Conservation (phyloP, 2,888 invertebrate species). For the Macrosiphum euphorbiae region DNA sequence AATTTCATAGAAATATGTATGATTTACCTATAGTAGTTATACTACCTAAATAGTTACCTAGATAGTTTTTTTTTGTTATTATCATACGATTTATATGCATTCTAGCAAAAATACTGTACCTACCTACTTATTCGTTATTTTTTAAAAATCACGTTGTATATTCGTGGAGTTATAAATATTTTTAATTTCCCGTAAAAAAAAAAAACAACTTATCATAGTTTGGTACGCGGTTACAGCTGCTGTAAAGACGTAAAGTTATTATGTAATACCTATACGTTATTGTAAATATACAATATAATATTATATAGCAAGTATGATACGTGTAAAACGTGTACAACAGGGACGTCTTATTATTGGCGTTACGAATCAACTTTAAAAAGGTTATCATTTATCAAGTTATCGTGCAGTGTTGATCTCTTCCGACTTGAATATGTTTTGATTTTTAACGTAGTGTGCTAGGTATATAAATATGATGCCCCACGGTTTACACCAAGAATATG, state of each 20-base stretch:
- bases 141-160: background rate
- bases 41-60: background rate
- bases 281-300: background rate
- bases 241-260: background rate
- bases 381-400: constrained; percentile 35
- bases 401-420: background rate
- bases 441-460: background rate
- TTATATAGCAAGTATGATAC: background rate
- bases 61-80: background rate
- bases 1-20: background rate
- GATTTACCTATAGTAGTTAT: background rate
- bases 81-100: background rate
- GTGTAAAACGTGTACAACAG: background rate
- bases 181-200: background rate
- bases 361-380: constrained; percentile 28
- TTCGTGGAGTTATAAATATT: background rate
- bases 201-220: background rate
- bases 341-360: background rate
- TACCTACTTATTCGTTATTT: background rate
- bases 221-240: background rate
- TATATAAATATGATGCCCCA: background rate
- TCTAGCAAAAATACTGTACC: background rate
- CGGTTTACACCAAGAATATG: background rate
- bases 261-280: background rate
- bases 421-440: background rate